A percentile compares a stretch with the other conserved stretches of the same genome.
Conservation (phyloP, 2,797 vertebrate genomes). For the Danio choprae region DNA sequence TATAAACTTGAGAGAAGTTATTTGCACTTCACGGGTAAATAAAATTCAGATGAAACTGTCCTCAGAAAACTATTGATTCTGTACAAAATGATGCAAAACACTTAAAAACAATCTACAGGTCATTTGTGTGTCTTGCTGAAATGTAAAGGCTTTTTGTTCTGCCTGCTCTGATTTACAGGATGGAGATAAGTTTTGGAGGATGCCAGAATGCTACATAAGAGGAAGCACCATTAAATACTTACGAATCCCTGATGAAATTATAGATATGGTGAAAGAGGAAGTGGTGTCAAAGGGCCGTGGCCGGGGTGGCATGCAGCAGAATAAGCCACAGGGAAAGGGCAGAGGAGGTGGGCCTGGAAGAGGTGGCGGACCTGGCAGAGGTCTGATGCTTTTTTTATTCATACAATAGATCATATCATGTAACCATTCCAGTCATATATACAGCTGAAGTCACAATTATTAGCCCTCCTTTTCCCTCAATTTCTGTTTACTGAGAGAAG, state of each 20-base stretch:
- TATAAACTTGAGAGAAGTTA: slow-evolving; percentile 97
- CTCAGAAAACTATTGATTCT: background rate
- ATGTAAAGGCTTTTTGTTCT: background rate
- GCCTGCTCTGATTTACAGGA: slow-evolving; percentile 76
- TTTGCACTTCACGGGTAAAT: slow-evolving; percentile 94
- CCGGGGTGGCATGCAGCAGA: slow-evolving; percentile 91
- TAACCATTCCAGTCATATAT: too few species aligned
- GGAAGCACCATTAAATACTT: slow-evolving; percentile 99
- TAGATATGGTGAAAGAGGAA: slow-evolving; percentile 99
- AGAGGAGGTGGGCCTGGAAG: slow-evolving; percentile 82
- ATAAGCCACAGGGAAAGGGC: slow-evolving; percentile 91
- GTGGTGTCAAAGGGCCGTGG: slow-evolving; percentile 93
- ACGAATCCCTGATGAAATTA: slow-evolving; percentile 95
- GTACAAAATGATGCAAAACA: too few species aligned
- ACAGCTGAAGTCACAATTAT: too few species aligned
- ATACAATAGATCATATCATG: too few species aligned
- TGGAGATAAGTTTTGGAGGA: slow-evolving; percentile 98
- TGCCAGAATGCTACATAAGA: slow-evolving; percentile 97
- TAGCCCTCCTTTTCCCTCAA: too few species aligned
- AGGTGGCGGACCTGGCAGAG: slow-evolving; percentile 84
- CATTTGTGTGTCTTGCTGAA: background rate
- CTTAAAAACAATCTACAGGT: too few species aligned
- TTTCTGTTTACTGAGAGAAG: too few species aligned
- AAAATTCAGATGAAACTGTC: background rate
- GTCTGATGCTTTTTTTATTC: slow-evolving; percentile 67